Evolutionary conservation across 1,140 invertebrate species (phyloP).

Genomic region (Nixonia krombeini): DNA sequence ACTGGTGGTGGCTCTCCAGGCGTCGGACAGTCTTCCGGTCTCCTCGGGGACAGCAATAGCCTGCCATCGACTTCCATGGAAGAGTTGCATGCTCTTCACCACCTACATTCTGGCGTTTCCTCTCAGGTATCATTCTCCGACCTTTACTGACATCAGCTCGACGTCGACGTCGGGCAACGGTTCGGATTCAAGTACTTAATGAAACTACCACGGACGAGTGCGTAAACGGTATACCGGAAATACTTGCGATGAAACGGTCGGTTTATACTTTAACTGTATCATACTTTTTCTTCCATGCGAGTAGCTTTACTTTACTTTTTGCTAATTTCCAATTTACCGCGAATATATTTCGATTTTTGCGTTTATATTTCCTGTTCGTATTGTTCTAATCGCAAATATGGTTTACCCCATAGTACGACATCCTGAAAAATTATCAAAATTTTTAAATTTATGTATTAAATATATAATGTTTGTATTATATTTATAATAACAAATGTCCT

Average conservation of each 20-base stretch:
- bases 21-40: constrained; percentile 58
- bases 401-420: too few relatives aligned
- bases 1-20: constrained; percentile 64
- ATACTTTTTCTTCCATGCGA: neutral
- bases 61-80: constrained; percentile 70
- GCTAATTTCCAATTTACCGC: too few relatives aligned
- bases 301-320: too few relatives aligned
- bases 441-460: too few relatives aligned
- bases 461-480: too few relatives aligned
- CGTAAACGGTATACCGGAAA: neutral
- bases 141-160: constrained; percentile 65
- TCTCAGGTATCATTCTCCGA: constrained; percentile 71
- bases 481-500: too few relatives aligned
- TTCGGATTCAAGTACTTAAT: constrained; percentile 9
- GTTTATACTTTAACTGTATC: neutral
- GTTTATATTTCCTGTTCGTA: too few relatives aligned
- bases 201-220: constrained; percentile 12
- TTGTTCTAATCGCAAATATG: too few relatives aligned
- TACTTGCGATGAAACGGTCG: neutral
- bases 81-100: constrained; percentile 69
- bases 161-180: constrained; percentile 42
- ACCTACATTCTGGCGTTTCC: constrained; percentile 67
- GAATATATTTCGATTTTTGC: too few relatives aligned
- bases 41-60: constrained; percentile 69
- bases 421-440: too few relatives aligned